Conservation (phyloP, 2,888 invertebrate genomes). For the Noctua pronuba region DNA sequence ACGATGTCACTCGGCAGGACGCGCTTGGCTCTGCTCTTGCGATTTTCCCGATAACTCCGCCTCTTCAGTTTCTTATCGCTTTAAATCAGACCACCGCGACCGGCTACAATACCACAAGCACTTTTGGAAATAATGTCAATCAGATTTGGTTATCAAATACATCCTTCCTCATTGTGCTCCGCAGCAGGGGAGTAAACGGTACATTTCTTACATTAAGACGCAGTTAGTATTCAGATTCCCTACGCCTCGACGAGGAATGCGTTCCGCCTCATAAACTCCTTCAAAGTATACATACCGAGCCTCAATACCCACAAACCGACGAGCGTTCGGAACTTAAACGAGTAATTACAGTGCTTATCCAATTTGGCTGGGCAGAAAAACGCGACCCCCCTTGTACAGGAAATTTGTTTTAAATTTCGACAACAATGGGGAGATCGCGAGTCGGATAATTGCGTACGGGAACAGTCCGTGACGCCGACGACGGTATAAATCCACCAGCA, state of each 20-base stretch:
- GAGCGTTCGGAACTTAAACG: constrained; percentile 83
- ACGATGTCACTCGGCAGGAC: constrained; percentile 48
- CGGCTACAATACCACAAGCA: constrained; percentile 26
- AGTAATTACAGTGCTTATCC: constrained; percentile 90
- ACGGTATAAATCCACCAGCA: constrained; percentile 85
- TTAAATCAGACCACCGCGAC: constrained; percentile 63
- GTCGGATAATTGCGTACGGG: constrained; percentile 87
- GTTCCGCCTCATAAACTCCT: constrained; percentile 82
- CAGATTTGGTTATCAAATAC: constrained; percentile 50
- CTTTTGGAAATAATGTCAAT: constrained; percentile 44
- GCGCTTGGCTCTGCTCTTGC: constrained; percentile 42
- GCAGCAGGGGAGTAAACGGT: constrained; percentile 46
- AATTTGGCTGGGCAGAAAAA: constrained; percentile 89
- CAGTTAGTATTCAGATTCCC: constrained; percentile 70
- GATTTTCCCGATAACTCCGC: constrained; percentile 59
- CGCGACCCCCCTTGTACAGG: constrained; percentile 88
- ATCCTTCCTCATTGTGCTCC: constrained; percentile 46
- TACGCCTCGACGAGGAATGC: constrained; percentile 66
- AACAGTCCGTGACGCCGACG: constrained; percentile 85
- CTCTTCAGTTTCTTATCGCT: constrained; percentile 57
- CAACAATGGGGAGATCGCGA: constrained; percentile 89
- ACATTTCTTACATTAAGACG: constrained; percentile 55
- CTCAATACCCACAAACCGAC: constrained; percentile 77
- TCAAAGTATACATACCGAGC: constrained; percentile 77
- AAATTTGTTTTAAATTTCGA: constrained; percentile 91